Conservation (phyloP, 2,888 invertebrate species). For the Tachina lurida region DNA sequence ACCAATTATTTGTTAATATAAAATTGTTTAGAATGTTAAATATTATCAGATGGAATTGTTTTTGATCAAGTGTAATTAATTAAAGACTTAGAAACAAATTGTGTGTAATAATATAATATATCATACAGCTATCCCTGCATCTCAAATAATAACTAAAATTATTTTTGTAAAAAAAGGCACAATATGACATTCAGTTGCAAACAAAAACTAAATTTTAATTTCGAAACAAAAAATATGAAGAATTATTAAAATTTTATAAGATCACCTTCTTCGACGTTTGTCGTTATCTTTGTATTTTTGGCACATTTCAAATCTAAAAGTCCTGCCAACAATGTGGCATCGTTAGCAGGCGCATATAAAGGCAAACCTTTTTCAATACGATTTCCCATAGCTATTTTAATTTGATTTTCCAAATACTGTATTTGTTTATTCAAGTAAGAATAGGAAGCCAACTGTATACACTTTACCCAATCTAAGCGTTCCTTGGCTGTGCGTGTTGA, state of each 20-base stretch:
- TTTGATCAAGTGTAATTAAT: slow-evolving; percentile 12
- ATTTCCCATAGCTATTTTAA: slow-evolving; percentile 81
- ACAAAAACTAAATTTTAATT: slow-evolving; percentile 60
- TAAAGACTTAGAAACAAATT: slow-evolving; percentile 25
- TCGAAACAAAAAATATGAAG: slow-evolving; percentile 53
- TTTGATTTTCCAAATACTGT: slow-evolving; percentile 84
- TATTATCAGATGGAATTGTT: neutral
- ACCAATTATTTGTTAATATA: neutral
- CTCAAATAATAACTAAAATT: slow-evolving; percentile 36
- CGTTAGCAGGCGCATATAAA: slow-evolving; percentile 84
- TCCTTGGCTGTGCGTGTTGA: slow-evolving; percentile 91
- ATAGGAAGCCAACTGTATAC: slow-evolving; percentile 92
- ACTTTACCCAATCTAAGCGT: slow-evolving; percentile 92
- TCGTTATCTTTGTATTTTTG: slow-evolving; percentile 30
- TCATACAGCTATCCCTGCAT: slow-evolving; percentile 24
- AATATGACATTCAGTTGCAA: slow-evolving; percentile 6
- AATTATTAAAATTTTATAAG: slow-evolving; percentile 81
- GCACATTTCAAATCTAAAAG: slow-evolving; percentile 63
- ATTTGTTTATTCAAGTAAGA: slow-evolving; percentile 91
- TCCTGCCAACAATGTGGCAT: slow-evolving; percentile 79
- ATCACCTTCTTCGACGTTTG: slow-evolving; percentile 87
- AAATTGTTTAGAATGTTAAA: slow-evolving; percentile 9
- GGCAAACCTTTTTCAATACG: slow-evolving; percentile 84
- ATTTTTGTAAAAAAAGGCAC: slow-evolving; percentile 55
- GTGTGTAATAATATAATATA: neutral